A percentile compares a stretch with the other conserved stretches of the same genome.
phyloP scores from a whole-genome alignment of 2,888 invertebrate genomes.

The Halocaridina rubra region DNA sequence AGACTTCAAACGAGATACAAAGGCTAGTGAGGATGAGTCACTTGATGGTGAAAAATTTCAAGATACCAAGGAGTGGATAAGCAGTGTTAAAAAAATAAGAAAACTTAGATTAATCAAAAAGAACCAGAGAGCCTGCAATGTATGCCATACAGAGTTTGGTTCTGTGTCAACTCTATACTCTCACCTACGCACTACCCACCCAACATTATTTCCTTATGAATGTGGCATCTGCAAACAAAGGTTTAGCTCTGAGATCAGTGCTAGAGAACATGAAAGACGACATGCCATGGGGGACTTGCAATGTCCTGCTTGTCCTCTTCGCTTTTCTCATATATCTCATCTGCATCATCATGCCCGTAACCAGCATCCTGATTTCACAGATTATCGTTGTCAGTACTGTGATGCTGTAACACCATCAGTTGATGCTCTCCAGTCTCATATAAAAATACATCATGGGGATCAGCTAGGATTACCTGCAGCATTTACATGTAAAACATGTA shows the following conservation, averaged over 20 bases:
- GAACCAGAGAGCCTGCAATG: conserved; percentile 38
- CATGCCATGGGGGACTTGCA: conserved; percentile 46
- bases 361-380: conserved; percentile 36
- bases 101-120: conserved; percentile 31
- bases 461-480: conserved; percentile 34
- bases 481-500: conserved; percentile 34
- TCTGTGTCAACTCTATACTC: conserved; percentile 39
- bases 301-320: conserved; percentile 49
- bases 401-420: conserved; percentile 40
- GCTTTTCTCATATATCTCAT: conserved; percentile 38
- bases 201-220: conserved; percentile 30
- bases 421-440: conserved; percentile 46
- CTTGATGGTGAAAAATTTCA: neutral
- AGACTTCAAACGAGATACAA: neutral
- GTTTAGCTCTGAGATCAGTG: conserved; percentile 33
- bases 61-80: neutral
- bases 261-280: conserved; percentile 46
- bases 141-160: conserved; percentile 29
- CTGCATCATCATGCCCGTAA: conserved; percentile 35
- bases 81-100: neutral
- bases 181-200: conserved; percentile 29
- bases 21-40: neutral
- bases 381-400: conserved; percentile 48
- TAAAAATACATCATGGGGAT: conserved; percentile 50
- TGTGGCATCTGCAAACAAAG: conserved; percentile 42